Percentiles rank a stretch among this genome's conserved stretches.
Conservation (phyloP, 1,140 invertebrate genomes). For the Anastrepha obliqua region DNA sequence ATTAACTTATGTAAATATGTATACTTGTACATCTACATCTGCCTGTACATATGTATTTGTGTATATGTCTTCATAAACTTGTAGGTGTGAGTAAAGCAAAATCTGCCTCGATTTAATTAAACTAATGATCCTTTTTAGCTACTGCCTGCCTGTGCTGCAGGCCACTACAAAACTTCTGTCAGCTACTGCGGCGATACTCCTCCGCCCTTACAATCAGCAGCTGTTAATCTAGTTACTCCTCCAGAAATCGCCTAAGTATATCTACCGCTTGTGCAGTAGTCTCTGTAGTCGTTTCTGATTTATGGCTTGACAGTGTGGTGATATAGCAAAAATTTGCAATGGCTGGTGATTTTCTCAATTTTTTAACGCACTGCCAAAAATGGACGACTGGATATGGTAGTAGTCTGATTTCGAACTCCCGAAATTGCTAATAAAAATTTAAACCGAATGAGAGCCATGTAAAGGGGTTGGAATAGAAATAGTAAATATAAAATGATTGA, state of each 20-base stretch:
- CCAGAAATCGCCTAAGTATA: not conserved
- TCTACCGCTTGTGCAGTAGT: not conserved
- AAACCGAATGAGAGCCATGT: no score
- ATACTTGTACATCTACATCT: not conserved
- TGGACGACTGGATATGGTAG: not conserved
- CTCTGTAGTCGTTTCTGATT: not conserved
- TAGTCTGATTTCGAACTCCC: not conserved
- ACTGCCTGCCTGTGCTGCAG: not conserved
- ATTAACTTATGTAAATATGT: not conserved
- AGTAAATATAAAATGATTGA: no score
- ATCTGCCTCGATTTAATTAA: constrained; percentile 40
- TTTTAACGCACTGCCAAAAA: not conserved
- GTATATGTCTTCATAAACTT: not conserved
- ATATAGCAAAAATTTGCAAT: not conserved
- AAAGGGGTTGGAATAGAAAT: no score
- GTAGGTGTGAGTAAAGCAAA: not conserved
- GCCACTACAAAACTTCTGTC: constrained; percentile 2
- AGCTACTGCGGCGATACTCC: not conserved
- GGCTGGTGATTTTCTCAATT: not conserved
- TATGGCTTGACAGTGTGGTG: not conserved
- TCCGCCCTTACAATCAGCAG: not conserved
- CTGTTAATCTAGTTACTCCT: not conserved
- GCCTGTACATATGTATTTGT: not conserved
- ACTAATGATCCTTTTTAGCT: constrained; percentile 29
- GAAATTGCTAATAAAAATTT: no score